Evolutionary conservation across 2,113 vertebrate species (phyloP).

Genomic region (Corythornis vintsioides): DNA sequence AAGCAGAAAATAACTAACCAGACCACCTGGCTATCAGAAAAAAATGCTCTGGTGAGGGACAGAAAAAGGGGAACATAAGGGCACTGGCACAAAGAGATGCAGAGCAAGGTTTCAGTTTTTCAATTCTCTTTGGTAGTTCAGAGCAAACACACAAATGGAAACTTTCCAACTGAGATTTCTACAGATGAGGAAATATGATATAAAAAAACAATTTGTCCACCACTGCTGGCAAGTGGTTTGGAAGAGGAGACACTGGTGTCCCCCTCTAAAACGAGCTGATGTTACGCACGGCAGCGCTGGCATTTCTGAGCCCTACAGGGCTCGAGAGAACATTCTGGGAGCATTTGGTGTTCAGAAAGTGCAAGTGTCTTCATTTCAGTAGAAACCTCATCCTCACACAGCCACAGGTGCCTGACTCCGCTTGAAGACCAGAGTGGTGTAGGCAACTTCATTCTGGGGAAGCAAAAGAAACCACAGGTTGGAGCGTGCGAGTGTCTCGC

Average conservation of each 20-base stretch:
- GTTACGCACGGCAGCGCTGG: neutral
- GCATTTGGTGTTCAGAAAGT: neutral
- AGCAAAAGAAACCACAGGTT: neutral
- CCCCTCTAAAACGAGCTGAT: neutral
- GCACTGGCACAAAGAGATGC: fast-evolving
- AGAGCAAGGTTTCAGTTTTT: neutral
- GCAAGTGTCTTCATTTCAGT: neutral
- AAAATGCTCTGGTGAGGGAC: neutral
- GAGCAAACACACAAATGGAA: neutral
- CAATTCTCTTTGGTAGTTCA: neutral
- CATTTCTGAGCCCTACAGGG: neutral
- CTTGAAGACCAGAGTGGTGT: conserved; percentile 10
- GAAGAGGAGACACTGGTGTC: neutral
- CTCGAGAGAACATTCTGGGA: fast-evolving
- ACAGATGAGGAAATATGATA: neutral
- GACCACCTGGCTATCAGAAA: neutral
- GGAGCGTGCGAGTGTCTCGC: neutral
- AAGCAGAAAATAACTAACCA: neutral
- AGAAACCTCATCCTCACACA: neutral
- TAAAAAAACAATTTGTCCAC: neutral
- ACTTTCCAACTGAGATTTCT: neutral
- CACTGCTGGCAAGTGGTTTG: neutral
- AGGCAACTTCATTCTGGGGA: conserved; percentile 30
- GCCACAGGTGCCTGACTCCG: fast-evolving
- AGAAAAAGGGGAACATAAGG: neutral